Evolutionary conservation across 1,140 invertebrate genomes (phyloP).

Genomic region (Trypoxylus dichotomus): DNA sequence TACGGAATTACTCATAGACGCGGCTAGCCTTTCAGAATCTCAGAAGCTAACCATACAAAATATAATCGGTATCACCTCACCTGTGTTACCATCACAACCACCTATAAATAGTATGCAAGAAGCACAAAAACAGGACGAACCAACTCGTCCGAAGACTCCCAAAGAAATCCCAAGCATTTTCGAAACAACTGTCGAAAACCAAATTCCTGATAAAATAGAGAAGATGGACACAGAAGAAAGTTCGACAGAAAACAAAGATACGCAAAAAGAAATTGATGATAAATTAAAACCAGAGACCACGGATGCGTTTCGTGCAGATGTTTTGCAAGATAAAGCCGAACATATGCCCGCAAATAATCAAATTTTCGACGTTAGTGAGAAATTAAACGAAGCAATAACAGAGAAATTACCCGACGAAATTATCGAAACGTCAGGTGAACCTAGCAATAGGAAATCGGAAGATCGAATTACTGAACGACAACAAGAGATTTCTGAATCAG

Average conservation of each 20-base stretch:
- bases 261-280: not conserved
- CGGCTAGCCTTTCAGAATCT: not conserved
- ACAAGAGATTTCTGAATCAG: not conserved
- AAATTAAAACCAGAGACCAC: not conserved
- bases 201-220: not conserved
- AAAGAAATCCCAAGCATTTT: not conserved
- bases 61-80: not conserved
- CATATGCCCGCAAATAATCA: not conserved
- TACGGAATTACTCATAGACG: not conserved
- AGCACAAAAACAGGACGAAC: not conserved
- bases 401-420: not conserved
- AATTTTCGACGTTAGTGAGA: not conserved
- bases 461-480: not conserved
- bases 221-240: too few species aligned
- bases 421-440: not conserved
- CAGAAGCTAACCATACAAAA: not conserved
- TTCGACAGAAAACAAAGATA: not conserved
- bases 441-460: not conserved
- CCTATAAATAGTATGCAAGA: not conserved
- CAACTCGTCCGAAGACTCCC: not conserved
- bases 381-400: not conserved
- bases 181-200: not conserved
- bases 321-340: not conserved
- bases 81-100: not conserved
- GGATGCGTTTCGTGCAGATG: not conserved